Conservation (phyloP, 1,140 invertebrate species). For the Littorina saxatilis region DNA sequence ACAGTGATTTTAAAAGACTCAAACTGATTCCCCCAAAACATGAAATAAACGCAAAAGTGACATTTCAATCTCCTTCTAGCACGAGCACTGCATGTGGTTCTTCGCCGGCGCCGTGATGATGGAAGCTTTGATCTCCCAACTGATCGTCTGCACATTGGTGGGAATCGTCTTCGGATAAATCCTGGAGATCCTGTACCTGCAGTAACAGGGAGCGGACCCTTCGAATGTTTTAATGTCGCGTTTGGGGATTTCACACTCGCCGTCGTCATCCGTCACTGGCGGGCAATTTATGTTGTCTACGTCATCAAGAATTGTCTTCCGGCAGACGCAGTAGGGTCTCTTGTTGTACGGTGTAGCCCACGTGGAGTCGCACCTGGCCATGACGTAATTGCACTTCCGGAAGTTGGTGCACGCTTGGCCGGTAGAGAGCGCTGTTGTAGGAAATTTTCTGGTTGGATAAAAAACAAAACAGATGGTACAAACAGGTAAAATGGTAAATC, state of each 20-base stretch:
- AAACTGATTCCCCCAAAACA: too few species aligned
- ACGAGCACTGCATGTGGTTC: conserved; percentile 11
- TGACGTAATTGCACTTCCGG: conserved; percentile 28
- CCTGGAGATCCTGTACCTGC: conserved; percentile 22
- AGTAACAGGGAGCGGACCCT: conserved; percentile 7
- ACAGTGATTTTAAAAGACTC: too few species aligned
- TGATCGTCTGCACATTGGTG: not conserved
- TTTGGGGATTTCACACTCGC: not conserved
- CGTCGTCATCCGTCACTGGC: not conserved
- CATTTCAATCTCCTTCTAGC: too few species aligned
- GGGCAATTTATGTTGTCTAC: conserved; percentile 31
- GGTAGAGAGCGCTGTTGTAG: not conserved
- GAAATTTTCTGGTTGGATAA: not conserved
- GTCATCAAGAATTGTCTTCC: not conserved
- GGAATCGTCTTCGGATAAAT: conserved; percentile 10
- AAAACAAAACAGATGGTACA: not conserved
- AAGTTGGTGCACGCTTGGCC: conserved; percentile 23
- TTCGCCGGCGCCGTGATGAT: conserved; percentile 6
- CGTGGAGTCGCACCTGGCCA: conserved; percentile 21
- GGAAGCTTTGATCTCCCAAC: conserved; percentile 14
- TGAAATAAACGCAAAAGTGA: too few species aligned
- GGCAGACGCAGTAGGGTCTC: conserved; percentile 28
- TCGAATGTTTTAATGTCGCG: conserved; percentile 1
- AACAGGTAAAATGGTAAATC: not conserved
- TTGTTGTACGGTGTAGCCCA: conserved; percentile 20